These are phyloP conservation scores for Bhutanitis thaidina DNA, from an alignment of 2,888 invertebrate genomes.

Conservation along the genomic window DNA sequence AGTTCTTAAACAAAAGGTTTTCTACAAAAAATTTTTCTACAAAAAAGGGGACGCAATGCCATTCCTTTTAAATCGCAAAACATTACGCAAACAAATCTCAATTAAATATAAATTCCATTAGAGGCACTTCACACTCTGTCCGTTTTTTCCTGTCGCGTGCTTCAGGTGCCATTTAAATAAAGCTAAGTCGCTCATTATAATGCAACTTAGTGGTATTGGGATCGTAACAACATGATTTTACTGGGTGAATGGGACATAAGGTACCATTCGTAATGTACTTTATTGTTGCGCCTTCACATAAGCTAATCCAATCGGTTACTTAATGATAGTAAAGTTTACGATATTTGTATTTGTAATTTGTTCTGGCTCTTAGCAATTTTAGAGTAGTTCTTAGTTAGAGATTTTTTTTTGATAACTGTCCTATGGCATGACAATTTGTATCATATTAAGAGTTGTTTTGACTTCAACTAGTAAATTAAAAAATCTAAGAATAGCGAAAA, in stretches of 20 bases:
- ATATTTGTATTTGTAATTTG: slow-evolving; percentile 8
- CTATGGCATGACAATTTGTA: no score
- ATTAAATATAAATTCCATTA: slow-evolving; percentile 7
- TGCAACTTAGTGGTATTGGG: slow-evolving; percentile 25
- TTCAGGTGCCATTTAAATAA: slow-evolving; percentile 17
- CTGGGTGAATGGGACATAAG: slow-evolving; percentile 18
- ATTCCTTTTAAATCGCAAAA: no score
- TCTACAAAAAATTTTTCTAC: no score
- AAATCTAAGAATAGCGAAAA: no score
- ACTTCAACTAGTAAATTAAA: no score
- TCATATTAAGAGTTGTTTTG: no score
- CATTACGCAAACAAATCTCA: slow-evolving; percentile 9
- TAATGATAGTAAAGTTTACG: not conserved
- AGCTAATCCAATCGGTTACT: not conserved
- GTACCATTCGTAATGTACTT: slow-evolving; percentile 12
- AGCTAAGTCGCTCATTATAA: slow-evolving; percentile 20
- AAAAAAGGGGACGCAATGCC: no score
- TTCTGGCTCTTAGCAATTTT: not conserved
- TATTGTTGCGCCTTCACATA: slow-evolving; percentile 4
- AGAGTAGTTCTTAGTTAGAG: no score
- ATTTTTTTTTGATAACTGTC: no score
- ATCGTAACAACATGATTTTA: slow-evolving; percentile 24
- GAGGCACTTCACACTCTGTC: slow-evolving; percentile 1
- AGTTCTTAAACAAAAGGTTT: no score
- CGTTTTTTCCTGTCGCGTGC: slow-evolving; percentile 6